Base-by-base conservation (phyloP, 2,113 vertebrate genomes). In the Malurus alboscapulatus region DNA sequence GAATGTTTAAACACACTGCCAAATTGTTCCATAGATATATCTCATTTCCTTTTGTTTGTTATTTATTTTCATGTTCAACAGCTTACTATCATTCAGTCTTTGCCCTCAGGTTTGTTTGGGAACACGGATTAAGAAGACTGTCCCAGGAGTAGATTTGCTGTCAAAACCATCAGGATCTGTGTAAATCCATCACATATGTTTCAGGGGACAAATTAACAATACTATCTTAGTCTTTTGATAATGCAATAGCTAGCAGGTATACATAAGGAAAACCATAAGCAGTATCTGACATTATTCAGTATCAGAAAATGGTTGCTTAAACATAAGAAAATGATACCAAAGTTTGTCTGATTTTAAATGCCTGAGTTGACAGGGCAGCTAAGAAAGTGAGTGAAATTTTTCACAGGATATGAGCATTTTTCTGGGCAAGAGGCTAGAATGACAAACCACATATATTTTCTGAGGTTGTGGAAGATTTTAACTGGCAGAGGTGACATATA, bases 161-260 rank as follows among this genome's bases (percentile, higher is more conserved):
- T 94, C 90, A 94, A 90, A 97, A 85, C 71, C 80, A 92, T 93
- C 81, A 83, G 72, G 73, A 91, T 67, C 82, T 72, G 61, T 71
- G 88, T 91, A 96, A 93, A 94, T 92, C 86, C 90, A 67, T 50
- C 0, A 19, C 61, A 38, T 85, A 29, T 48, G 40, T 96, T 97
- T 95, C 84, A 91, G 68, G 75, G 68, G 57, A 65, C 29, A 90
- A 93, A 90, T 90, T 90, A 96, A 93, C 57, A 86, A 82, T 48
- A 45, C 22, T 65, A 66, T 84, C 63, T 92, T 57, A 74, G 54
- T 30, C 63, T 93, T 95, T 90, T 81, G 87, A 90, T 93, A 95
- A 92, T 62, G 72, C 69, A 85, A 61, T 92, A 93, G 91, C 91
- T 93, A 84, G 87, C 74, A 96, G 95, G 72, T 91, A 93, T 76